Evolutionary conservation across 2,797 vertebrate genomes (phyloP).

Genomic region (Spea hammondii): DNA sequence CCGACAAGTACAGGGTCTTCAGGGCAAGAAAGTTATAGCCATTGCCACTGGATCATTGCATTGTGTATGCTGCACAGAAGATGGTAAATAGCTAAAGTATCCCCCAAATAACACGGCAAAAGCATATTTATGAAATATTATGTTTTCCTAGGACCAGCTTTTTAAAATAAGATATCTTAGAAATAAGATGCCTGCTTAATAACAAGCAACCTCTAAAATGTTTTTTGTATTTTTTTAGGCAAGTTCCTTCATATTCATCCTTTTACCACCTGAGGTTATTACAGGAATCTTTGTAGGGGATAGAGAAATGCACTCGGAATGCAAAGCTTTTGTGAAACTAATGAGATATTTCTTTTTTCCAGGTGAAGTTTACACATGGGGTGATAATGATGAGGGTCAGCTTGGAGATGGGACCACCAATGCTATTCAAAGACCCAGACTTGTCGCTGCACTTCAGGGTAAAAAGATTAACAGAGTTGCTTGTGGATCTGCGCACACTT

Average conservation of each 20-base stretch:
- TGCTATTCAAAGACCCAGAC: slow-evolving; percentile 94
- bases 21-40: slow-evolving; percentile 98
- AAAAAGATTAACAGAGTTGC: slow-evolving; percentile 98
- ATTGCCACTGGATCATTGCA: slow-evolving; percentile 97
- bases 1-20: slow-evolving; percentile 93
- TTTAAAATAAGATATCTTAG: too few relatives aligned
- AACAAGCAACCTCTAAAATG: too few relatives aligned
- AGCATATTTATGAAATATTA: too few relatives aligned
- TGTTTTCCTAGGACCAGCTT: too few relatives aligned
- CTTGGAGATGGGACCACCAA: slow-evolving; percentile 97
- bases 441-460: slow-evolving; percentile 93
- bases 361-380: slow-evolving; percentile 99
- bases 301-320: too few relatives aligned
- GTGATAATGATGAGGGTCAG: slow-evolving; percentile 97
- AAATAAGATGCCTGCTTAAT: background rate
- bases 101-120: too few relatives aligned
- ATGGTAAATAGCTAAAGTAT: slow-evolving; percentile 72
- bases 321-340: too few relatives aligned
- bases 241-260: too few relatives aligned
- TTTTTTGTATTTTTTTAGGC: too few relatives aligned
- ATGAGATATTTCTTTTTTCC: slow-evolving; percentile 40
- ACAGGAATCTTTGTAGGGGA: too few relatives aligned
- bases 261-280: too few relatives aligned
- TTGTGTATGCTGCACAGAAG: slow-evolving; percentile 97
- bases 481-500: slow-evolving; percentile 95